Base-by-base conservation (phyloP, 1,140 invertebrate species). In the Cydia strobilella region DNA sequence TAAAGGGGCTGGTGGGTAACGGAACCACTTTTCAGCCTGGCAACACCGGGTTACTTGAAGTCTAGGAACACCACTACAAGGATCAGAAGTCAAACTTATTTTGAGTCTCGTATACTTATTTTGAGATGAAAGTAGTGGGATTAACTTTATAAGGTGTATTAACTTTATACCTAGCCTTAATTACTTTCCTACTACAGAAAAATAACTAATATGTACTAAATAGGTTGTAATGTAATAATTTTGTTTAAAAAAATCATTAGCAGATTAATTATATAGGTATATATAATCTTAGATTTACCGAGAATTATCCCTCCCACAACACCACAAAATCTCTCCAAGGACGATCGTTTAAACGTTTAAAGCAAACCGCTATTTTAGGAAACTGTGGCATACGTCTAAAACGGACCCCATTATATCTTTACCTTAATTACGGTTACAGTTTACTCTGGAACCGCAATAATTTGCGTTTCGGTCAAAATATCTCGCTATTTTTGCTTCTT, bases 361-460 rank as follows among this genome's bases (percentile, higher is more conserved):
- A 69, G n/a, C 31, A 35, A 69, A 42, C 65, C 27, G 65, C 65
- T 69, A 69, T 69, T 69, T 69, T 69, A 42, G 31, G 65, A 69
- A 69, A 39, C 65, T 35, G 65, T 69, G 65, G 65, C 65, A 69
- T 69, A 69, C 65, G 42, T 69, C 31, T 18, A 69, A 39, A 69
- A 69, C 31, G 31, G 27, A 42, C 31, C 65, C n/a, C 31, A 69
- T 69, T 69, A 69, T 39, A 31, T 39, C 31, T 69, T 69, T 69
- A 69, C 31, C 31, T 27, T 69, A 69, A 69, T 69, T 69, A 39
- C n/a, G 31, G 65, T 69, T 39, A 69, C 65, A 69, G 65, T 69
- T 69, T 69, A 20, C 65, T 69, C 65, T 39, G 31, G 65, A 42
- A 69, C 65, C 27, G 65, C 31, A 39, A 69, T 39, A 69, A 39